A percentile compares a stretch with the other conserved stretches of the same genome.
phyloP scores from a whole-genome alignment of 2,888 invertebrate genomes.

The Eupithecia centaureata region DNA sequence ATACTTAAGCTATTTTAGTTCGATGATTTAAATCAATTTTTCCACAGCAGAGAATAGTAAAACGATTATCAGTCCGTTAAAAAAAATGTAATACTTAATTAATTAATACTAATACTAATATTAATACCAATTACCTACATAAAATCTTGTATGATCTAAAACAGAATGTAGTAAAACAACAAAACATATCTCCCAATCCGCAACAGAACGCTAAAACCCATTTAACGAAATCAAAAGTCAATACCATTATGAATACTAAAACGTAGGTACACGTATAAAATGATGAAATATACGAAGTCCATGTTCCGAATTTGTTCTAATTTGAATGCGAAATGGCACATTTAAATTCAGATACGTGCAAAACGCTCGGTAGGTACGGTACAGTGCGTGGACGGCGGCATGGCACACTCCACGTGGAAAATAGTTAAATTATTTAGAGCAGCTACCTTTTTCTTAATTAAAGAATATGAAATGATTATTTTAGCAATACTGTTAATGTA shows the following conservation, averaged over 20 bases:
- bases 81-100: no score
- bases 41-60: no score
- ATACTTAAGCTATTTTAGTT: no score
- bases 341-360: constrained; percentile 58
- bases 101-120: no score
- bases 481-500: no score
- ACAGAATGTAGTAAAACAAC: no score
- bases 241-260: constrained; percentile 29
- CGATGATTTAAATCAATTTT: no score
- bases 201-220: neutral
- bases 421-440: neutral
- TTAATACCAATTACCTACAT: neutral
- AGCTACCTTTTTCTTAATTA: neutral
- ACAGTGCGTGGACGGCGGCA: neutral
- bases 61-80: no score
- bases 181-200: neutral
- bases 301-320: constrained; percentile 50
- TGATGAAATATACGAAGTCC: constrained; percentile 49
- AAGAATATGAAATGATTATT: no score
- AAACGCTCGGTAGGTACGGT: constrained; percentile 37
- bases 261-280: constrained; percentile 13
- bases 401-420: constrained; percentile 2
- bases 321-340: constrained; percentile 68
- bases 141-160: neutral
- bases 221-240: constrained; percentile 15